phyloP scores from a whole-genome alignment of 1,140 invertebrate genomes.

The Drosophila kanapiae region DNA sequence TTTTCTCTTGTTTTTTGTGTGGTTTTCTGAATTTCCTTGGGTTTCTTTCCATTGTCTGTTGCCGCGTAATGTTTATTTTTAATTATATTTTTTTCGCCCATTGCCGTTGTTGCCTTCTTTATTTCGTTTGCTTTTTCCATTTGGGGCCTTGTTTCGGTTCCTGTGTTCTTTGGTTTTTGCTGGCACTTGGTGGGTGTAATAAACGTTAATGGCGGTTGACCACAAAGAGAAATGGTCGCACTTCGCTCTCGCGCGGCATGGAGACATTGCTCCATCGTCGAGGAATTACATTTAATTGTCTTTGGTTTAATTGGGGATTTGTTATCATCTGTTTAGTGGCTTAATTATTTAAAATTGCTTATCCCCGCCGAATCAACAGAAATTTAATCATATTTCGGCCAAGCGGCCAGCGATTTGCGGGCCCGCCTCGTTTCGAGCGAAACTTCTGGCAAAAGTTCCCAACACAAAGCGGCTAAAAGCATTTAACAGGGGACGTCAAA shows the following conservation, averaged over 20 bases:
- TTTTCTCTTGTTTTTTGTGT: constrained; percentile 30
- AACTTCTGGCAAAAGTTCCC: constrained; percentile 47
- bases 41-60: constrained; percentile 55
- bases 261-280: constrained; percentile 38
- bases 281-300: constrained; percentile 71
- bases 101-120: constrained; percentile 51
- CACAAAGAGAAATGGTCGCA: constrained; percentile 78
- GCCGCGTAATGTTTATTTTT: constrained; percentile 80
- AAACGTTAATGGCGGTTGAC: constrained; percentile 83
- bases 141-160: constrained; percentile 23
- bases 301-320: constrained; percentile 74
- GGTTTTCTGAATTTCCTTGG: constrained; percentile 30
- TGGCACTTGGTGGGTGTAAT: constrained; percentile 70
- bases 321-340: constrained; percentile 78
- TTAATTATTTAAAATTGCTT: constrained; percentile 70
- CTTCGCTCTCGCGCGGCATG: constrained; percentile 55
- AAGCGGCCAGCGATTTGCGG: neutral
- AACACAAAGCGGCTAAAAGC: constrained; percentile 73
- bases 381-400: constrained; percentile 35
- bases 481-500: constrained; percentile 56
- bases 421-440: constrained; percentile 28
- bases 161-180: constrained; percentile 77
- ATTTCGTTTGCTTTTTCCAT: constrained; percentile 26
- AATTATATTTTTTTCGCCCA: constrained; percentile 74
- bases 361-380: constrained; percentile 19